A percentile compares a stretch with the other conserved stretches of the same genome.
Conservation (phyloP, 2,113 vertebrate genomes). For the Odontesthes bonariensis region DNA sequence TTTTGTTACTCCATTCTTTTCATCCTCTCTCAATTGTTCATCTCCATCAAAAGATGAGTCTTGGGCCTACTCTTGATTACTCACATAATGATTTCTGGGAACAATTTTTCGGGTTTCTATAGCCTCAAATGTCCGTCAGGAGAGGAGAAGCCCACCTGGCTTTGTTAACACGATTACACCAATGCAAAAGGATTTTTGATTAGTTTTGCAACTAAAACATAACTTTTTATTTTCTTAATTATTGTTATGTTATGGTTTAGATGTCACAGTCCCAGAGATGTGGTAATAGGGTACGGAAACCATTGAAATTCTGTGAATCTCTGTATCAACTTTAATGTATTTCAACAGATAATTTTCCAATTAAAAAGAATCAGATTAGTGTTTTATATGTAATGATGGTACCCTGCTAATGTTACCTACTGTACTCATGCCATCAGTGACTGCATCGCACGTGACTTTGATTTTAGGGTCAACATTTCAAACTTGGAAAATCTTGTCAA, state of each 20-base stretch:
- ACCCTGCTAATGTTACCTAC: too few relatives aligned
- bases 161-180: slow-evolving; percentile 10
- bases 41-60: slow-evolving; percentile 44
- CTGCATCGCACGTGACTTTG: too few relatives aligned
- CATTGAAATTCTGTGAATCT: too few relatives aligned
- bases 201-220: not conserved
- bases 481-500: too few relatives aligned
- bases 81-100: slow-evolving; percentile 30
- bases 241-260: not conserved
- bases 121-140: slow-evolving; percentile 4
- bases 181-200: not conserved
- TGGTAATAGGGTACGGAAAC: too few relatives aligned
- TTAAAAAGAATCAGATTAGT: too few relatives aligned
- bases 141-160: slow-evolving; percentile 19
- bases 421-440: too few relatives aligned
- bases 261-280: too few relatives aligned
- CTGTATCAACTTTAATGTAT: too few relatives aligned
- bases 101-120: slow-evolving; percentile 41
- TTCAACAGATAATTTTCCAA: too few relatives aligned
- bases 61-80: slow-evolving; percentile 19
- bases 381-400: too few relatives aligned
- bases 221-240: not conserved
- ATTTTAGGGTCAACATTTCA: too few relatives aligned
- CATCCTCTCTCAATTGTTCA: slow-evolving; percentile 39
- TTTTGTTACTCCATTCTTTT: slow-evolving; percentile 18